These are phyloP conservation scores for Sylvia atricapilla DNA, from an alignment of 2,113 vertebrate species.

Conservation along the genomic window DNA sequence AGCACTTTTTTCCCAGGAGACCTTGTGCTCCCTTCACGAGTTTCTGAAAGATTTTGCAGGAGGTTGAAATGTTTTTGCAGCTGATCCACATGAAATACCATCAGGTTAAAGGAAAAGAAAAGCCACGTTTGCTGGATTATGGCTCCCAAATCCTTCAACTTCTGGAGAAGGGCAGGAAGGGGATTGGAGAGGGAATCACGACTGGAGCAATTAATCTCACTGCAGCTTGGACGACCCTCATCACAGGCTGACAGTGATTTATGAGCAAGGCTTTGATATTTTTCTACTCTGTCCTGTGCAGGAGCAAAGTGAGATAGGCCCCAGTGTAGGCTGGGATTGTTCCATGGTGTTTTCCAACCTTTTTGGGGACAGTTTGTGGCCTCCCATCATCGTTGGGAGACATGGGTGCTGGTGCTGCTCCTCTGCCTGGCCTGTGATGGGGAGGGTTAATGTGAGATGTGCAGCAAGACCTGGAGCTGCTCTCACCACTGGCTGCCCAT, in stretches of 20 bases:
- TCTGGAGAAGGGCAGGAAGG: neutral
- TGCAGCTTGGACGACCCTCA: neutral
- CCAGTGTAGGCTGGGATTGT: accelerated
- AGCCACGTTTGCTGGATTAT: slow-evolving; percentile 35
- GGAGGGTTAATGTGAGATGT: neutral
- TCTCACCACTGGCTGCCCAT: accelerated
- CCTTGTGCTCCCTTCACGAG: accelerated
- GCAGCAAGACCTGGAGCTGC: neutral
- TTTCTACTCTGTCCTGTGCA: neutral
- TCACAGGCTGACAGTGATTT: neutral
- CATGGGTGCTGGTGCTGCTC: accelerated
- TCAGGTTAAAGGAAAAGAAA: slow-evolving; percentile 22
- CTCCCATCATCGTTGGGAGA: accelerated
- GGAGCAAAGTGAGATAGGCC: neutral
- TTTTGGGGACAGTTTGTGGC: neutral
- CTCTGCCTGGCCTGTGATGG: neutral
- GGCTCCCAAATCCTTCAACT: slow-evolving; percentile 5
- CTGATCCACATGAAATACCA: slow-evolving; percentile 11
- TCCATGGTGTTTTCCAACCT: neutral
- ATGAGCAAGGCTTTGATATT: neutral
- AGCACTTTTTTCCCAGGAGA: neutral
- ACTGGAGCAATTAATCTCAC: neutral
- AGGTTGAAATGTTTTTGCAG: slow-evolving; percentile 49
- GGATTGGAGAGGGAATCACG: neutral
- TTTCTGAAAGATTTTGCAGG: neutral